Evolutionary conservation across 64 coral and sea anemone species (phyloP), one percentile per base, ranked within the genome.

Genomic region (Pachyseris speciosa): DNA sequence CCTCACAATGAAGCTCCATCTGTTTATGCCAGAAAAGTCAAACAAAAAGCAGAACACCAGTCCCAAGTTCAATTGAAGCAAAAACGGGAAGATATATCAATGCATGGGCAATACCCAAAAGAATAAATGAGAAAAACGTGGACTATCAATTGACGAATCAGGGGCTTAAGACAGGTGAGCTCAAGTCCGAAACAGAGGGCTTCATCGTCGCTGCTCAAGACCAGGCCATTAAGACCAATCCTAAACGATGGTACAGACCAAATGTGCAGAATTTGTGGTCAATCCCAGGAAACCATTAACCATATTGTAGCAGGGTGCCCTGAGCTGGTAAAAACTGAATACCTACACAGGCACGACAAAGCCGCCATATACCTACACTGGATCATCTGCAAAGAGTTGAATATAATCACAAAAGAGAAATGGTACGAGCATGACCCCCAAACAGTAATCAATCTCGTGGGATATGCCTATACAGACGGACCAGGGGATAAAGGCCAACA

Each of bases 221-320:
- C 41, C 39, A 78, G 41, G 43, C 39, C 31, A 24, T 74, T 24
- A 38, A 40, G 71, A 74, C 67, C 67, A 70, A 70, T 34, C 33
- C 12, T 70, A 34, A 70, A 70, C 30, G 15, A 70, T 70, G 67
- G 31, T 34, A 70, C 67, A 12, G 33, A 70, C 0, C 36, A 31
- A 70, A 70, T 70, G 67, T 59, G 80, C 36, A 84, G 80, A 43
- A 59, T 84, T 37, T 84, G 80, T 38, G 20, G 63, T n/a, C 36
- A 66, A 47, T 64, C n/a, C n/a, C 37, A 26, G 61, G 80, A 65
- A 84, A 64, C 80, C 31, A 65, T 67, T 66, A 59, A 84, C 57
- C 53, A 84, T 24, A 4, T 83, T 19, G 55, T 64, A 11, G 37
- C 80, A 6, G 37, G 59, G 9, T 84, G 59, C 40, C 55, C 58